Evolutionary conservation across 2,888 invertebrate species (phyloP).

Genomic region (Plebejus melissa): DNA sequence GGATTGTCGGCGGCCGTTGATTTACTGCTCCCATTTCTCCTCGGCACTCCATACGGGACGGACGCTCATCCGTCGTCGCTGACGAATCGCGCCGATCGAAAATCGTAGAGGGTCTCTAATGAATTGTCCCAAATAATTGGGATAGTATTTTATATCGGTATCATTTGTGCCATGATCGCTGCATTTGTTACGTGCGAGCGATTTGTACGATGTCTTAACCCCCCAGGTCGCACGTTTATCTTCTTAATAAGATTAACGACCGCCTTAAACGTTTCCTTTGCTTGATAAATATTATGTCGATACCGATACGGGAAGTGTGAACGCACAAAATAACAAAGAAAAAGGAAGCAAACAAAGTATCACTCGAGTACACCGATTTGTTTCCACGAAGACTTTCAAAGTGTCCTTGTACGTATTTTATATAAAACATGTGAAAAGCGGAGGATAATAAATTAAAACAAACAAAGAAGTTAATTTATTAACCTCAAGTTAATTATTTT

Average conservation of each 20-base stretch:
- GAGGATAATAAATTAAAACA: neutral
- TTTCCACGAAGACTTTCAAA: neutral
- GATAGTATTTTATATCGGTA: slow-evolving; percentile 74
- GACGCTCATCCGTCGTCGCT: slow-evolving; percentile 71
- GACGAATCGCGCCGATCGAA: slow-evolving; percentile 71
- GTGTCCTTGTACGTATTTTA: neutral
- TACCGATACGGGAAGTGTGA: slow-evolving; percentile 34
- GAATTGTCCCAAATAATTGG: slow-evolving; percentile 79
- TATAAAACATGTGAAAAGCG: neutral
- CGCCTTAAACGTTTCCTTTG: slow-evolving; percentile 40
- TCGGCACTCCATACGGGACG: slow-evolving; percentile 71
- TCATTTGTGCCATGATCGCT: slow-evolving; percentile 73
- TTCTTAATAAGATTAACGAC: slow-evolving; percentile 43
- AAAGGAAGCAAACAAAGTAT: slow-evolving; percentile 9
- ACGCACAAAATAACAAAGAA: slow-evolving; percentile 7
- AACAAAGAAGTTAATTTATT: slow-evolving; percentile 12
- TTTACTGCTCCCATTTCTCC: slow-evolving; percentile 74
- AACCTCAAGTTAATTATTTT: slow-evolving; percentile 3
- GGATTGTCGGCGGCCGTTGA: slow-evolving; percentile 74
- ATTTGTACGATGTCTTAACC: slow-evolving; percentile 72
- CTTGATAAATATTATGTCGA: slow-evolving; percentile 39
- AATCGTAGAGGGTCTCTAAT: slow-evolving; percentile 70
- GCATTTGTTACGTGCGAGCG: slow-evolving; percentile 68
- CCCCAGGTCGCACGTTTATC: slow-evolving; percentile 44
- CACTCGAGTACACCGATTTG: neutral